Evolutionary conservation across 2,888 invertebrate genomes (phyloP), one percentile per base, ranked within the genome.

Genomic region (Drosophila rubida): DNA sequence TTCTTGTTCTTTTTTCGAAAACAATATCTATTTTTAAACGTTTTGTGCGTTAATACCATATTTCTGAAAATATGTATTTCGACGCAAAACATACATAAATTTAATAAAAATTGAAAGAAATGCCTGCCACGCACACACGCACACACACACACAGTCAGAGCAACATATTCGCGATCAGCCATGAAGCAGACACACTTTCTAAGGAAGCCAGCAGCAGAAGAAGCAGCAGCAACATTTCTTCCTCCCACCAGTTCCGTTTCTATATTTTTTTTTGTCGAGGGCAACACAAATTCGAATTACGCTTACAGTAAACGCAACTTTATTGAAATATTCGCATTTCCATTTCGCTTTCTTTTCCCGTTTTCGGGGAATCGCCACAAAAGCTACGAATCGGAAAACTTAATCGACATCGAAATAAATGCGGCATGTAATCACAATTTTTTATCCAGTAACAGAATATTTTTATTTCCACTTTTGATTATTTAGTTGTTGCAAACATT

Each of bases 1-100:
- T 48, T 68, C 69, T 66, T 80, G 60, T 66, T 68, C 53, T 82
- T 86, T 83, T 78, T 73, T 80, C 69, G 35, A 78, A 84, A 76
- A 84, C 75, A 81, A 77, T 69, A 68, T 88, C 75, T 87, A 88
- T 81, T 88, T 75, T 63, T 87, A 87, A 69, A 50, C 35, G 35
- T 70, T 81, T 83, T 79, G 87, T 87, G 88, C 85, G 87, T 88
- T 83, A 86, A 88, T 87, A 87, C 87, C 80, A 82, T 83, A 87
- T 82, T 80, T 84, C 69, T 82, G 77, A 69, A 64, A 81, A 81
- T 80, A 80, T 75, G 61, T 78, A 74, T 78, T 76, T 76, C 45
- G 66, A 67, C 69, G 68, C 61, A 72, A 79, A 79, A 69, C 65
- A 75, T 64, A 75, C 77, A 78, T 75, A 72, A 75, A 79, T 72